phyloP scores from a whole-genome alignment of 2,888 invertebrate genomes.

The Archips xylosteana region DNA sequence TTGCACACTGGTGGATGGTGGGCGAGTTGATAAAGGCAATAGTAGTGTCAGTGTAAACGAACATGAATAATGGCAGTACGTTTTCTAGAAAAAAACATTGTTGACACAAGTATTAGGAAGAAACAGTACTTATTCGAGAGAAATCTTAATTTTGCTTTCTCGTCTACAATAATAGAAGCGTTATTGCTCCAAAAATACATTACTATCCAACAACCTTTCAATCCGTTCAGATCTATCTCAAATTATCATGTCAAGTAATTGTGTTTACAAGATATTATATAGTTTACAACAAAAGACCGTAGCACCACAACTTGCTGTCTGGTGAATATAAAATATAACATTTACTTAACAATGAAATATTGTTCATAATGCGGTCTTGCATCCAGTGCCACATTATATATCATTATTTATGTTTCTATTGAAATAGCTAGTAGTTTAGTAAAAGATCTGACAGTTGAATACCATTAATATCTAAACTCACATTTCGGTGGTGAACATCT shows the following conservation, averaged over 20 bases:
- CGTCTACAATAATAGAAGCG: conserved; percentile 54
- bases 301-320: conserved; percentile 25
- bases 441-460: background rate
- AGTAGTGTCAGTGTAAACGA: background rate
- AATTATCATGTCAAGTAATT: conserved; percentile 41
- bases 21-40: conserved; percentile 4
- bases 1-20: conserved; percentile 22
- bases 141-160: conserved; percentile 20
- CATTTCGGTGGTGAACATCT: conserved; percentile 21
- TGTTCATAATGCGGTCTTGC: conserved; percentile 13
- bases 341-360: conserved; percentile 16
- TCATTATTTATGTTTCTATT: background rate
- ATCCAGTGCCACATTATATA: background rate
- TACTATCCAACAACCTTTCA: conserved; percentile 53
- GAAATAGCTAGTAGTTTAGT: background rate
- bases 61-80: conserved; percentile 18
- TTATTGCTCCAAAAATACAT: conserved; percentile 62
- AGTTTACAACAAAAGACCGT: conserved; percentile 10
- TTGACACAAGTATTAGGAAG: conserved; percentile 21
- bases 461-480: background rate
- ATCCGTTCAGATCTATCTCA: conserved; percentile 65
- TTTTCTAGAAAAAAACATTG: conserved; percentile 5
- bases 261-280: background rate
- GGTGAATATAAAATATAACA: conserved; percentile 3
- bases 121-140: conserved; percentile 31